Conservation (phyloP, 2,113 vertebrate species). For the Acanthisitta chloris region DNA sequence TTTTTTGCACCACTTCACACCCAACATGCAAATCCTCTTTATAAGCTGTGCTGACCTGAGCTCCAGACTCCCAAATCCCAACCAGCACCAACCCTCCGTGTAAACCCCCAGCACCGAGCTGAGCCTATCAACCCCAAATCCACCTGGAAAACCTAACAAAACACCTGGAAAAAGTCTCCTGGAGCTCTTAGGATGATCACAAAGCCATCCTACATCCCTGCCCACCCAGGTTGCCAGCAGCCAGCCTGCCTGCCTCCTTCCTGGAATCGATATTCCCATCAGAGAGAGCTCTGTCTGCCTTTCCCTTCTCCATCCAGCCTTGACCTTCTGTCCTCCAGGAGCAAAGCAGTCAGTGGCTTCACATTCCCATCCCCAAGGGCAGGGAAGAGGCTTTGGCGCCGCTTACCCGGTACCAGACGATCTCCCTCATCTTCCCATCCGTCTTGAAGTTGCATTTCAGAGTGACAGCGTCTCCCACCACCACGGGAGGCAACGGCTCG, state of each 20-base stretch:
- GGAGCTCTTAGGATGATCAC: not conserved
- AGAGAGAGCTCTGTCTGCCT: not conserved
- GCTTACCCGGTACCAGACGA: constrained; percentile 98
- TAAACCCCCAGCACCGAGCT: accelerated
- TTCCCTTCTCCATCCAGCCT: not conserved
- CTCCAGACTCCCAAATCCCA: accelerated
- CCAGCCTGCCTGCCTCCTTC: not conserved
- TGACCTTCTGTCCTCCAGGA: not conserved
- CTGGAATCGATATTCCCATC: not conserved
- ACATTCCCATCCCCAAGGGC: not conserved
- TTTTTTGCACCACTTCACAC: not conserved
- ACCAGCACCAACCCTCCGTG: accelerated
- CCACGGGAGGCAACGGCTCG: constrained; percentile 93
- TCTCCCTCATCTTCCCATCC: constrained; percentile 93
- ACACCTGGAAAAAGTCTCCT: accelerated
- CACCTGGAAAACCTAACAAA: not conserved
- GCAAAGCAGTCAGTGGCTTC: not conserved
- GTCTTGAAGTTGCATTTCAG: constrained; percentile 99
- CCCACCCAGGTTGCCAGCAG: accelerated
- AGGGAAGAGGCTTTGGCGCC: not conserved
- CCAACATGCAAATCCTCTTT: not conserved
- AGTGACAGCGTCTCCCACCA: constrained; percentile 95
- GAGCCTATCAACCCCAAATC: not conserved
- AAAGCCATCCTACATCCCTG: not conserved
- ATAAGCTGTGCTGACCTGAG: accelerated